These are phyloP conservation scores for Lacerta bilineata DNA, from an alignment of 2,797 vertebrate genomes.

Conservation along the genomic window DNA sequence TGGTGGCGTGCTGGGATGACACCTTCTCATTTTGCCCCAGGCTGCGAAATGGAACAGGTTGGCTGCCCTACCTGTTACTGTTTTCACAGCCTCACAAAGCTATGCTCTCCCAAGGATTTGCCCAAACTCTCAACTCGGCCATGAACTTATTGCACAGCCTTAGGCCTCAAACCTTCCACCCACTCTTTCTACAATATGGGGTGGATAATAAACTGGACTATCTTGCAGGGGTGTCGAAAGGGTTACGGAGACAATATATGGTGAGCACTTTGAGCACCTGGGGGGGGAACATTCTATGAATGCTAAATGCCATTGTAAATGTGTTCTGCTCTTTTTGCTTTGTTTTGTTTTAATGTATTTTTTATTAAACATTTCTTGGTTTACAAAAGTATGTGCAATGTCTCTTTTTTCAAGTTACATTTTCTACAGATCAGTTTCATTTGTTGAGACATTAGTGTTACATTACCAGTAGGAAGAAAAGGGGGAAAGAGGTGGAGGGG, in stretches of 20 bases:
- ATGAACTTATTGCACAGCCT: background rate
- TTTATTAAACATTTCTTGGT: too few relatives aligned
- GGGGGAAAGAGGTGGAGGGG: too few relatives aligned
- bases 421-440: too few relatives aligned
- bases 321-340: background rate
- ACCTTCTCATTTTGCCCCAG: too few relatives aligned
- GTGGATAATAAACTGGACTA: background rate
- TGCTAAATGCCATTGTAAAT: background rate
- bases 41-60: too few relatives aligned
- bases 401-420: too few relatives aligned
- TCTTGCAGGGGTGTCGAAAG: background rate
- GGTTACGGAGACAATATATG: background rate
- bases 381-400: too few relatives aligned
- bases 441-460: too few relatives aligned
- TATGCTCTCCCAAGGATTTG: background rate
- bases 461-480: too few relatives aligned
- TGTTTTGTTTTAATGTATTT: too few relatives aligned
- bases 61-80: background rate
- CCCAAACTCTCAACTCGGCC: background rate
- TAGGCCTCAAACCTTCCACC: background rate
- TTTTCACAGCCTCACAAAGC: background rate
- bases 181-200: background rate
- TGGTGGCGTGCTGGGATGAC: too few relatives aligned
- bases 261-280: background rate
- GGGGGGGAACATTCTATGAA: background rate